Evolutionary conservation across 2,888 invertebrate genomes (phyloP).

Genomic region (Pandemis heparana): DNA sequence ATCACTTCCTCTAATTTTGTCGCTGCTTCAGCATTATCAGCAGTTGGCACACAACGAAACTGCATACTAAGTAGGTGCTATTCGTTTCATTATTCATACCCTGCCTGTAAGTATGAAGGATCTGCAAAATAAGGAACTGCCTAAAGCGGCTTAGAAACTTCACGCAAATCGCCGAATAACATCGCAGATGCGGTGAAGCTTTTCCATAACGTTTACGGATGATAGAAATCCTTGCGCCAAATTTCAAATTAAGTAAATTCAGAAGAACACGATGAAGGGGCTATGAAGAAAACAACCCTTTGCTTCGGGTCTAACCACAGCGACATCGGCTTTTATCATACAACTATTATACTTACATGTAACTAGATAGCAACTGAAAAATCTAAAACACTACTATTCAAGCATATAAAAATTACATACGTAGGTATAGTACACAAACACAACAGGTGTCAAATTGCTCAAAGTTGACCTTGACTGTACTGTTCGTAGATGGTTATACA

Average conservation of each 20-base stretch:
- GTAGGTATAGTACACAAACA: conserved; percentile 71
- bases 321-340: not conserved
- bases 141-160: not conserved
- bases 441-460: conserved; percentile 79
- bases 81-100: no score
- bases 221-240: not conserved
- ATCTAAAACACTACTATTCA: conserved; percentile 3
- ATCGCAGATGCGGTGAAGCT: not conserved
- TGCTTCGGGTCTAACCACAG: not conserved
- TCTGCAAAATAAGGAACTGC: not conserved
- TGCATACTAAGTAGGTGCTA: no score
- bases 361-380: conserved; percentile 15
- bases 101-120: not conserved
- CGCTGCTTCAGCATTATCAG: no score
- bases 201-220: not conserved
- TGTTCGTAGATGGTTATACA: conserved; percentile 58
- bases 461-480: conserved; percentile 72
- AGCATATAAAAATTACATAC: conserved; percentile 64
- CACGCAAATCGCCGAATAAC: not conserved
- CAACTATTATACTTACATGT: not conserved
- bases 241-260: not conserved
- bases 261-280: not conserved
- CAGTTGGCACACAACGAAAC: no score
- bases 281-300: not conserved
- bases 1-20: no score